A percentile compares a stretch with the other conserved stretches of the same genome.
Conservation (phyloP, 2,113 vertebrate species). For the Cathartes aura region DNA sequence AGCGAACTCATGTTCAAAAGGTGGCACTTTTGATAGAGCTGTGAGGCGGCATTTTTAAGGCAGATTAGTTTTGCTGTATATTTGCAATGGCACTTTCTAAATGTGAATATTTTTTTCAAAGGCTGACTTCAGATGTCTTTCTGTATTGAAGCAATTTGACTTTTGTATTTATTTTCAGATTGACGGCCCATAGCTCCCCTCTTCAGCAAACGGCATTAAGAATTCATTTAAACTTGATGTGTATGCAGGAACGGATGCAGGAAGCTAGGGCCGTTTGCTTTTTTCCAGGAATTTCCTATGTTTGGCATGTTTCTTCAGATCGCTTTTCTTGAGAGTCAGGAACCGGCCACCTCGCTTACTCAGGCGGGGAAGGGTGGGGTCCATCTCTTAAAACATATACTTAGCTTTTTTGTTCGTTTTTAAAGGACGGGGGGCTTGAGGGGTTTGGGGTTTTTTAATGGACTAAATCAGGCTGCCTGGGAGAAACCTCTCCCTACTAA, state of each 20-base stretch:
- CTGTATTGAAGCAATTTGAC: background rate
- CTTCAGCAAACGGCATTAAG: background rate
- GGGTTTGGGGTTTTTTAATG: background rate
- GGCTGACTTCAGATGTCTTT: background rate
- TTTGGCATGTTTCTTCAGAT: background rate
- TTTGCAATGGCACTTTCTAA: constrained; percentile 78
- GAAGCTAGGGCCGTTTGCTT: background rate
- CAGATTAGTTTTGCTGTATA: constrained; percentile 66
- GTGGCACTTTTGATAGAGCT: constrained; percentile 54
- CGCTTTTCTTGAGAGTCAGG: background rate
- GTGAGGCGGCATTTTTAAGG: constrained; percentile 35
- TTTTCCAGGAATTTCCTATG: background rate
- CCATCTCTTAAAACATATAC: background rate
- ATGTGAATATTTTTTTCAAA: constrained; percentile 64
- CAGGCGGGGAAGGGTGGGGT: background rate
- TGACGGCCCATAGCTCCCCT: background rate
- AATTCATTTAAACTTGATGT: rapidly evolving
- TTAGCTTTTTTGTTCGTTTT: background rate
- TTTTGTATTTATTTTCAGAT: constrained; percentile 72
- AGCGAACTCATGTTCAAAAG: background rate
- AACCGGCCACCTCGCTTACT: background rate
- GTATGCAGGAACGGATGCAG: background rate
- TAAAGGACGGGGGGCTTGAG: background rate
- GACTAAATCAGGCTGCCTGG: background rate
- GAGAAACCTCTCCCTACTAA: background rate